Conservation (phyloP, 2,797 vertebrate species). For the Rhynchonycteris naso region DNA sequence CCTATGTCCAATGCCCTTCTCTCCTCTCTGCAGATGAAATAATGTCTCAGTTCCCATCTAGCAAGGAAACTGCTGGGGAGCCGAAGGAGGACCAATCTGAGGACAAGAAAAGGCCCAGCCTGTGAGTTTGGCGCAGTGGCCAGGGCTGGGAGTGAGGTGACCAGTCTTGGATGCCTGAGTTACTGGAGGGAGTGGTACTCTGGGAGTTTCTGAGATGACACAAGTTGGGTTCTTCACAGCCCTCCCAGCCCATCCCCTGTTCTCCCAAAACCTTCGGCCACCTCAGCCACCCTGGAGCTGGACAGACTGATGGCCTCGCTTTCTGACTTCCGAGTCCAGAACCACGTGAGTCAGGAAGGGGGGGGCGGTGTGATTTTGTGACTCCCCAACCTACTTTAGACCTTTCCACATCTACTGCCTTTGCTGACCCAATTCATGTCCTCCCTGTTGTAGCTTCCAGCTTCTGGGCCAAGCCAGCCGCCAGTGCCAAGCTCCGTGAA, state of each 20-base stretch:
- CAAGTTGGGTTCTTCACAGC: slow-evolving; percentile 47
- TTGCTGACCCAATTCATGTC: neutral
- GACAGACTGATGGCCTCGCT: slow-evolving; percentile 96
- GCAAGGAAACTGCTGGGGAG: slow-evolving; percentile 67
- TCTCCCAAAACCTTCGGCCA: slow-evolving; percentile 85
- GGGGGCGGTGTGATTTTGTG: neutral
- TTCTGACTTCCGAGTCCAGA: slow-evolving; percentile 95
- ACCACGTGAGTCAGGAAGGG: slow-evolving; percentile 87
- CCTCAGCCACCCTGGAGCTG: slow-evolving; percentile 94
- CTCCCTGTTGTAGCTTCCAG: slow-evolving; percentile 64
- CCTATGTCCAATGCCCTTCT: neutral
- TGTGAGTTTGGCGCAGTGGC: slow-evolving; percentile 49
- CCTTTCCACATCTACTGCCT: neutral
- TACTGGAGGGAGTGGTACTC: neutral
- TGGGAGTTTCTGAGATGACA: neutral
- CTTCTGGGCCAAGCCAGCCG: slow-evolving; percentile 64
- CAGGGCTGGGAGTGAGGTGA: neutral
- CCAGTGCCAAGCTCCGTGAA: slow-evolving; percentile 39
- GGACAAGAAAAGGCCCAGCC: slow-evolving; percentile 58
- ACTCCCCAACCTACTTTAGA: neutral
- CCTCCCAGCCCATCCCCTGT: slow-evolving; percentile 58
- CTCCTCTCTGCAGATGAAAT: slow-evolving; percentile 91
- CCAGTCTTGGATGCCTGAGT: neutral
- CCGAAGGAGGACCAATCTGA: slow-evolving; percentile 74
- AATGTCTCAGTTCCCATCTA: slow-evolving; percentile 94